These are phyloP conservation scores for Ypsolopha sequella DNA, from an alignment of 2,888 invertebrate genomes.

Conservation along the genomic window DNA sequence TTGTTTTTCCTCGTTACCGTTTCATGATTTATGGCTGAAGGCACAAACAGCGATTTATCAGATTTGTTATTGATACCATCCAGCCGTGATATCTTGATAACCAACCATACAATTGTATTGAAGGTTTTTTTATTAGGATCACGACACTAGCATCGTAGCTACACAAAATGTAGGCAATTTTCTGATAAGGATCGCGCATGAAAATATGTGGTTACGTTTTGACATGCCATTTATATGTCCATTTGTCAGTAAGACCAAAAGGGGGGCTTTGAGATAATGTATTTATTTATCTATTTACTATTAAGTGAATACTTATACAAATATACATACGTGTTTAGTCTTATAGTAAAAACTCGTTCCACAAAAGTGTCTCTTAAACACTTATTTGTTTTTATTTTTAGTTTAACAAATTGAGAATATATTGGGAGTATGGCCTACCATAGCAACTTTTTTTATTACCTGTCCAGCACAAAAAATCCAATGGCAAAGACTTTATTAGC, in stretches of 20 bases:
- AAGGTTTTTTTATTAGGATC: conserved; percentile 28
- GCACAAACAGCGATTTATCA: not conserved
- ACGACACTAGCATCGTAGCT: conserved; percentile 18
- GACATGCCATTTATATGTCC: conserved; percentile 61
- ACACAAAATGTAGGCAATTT: conserved; percentile 57
- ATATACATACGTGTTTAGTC: too few relatives aligned
- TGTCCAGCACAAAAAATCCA: too few relatives aligned
- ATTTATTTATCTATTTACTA: too few relatives aligned
- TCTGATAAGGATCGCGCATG: conserved; percentile 61
- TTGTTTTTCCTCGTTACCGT: not conserved
- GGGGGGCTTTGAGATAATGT: not conserved
- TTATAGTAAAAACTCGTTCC: too few relatives aligned
- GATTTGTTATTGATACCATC: not conserved
- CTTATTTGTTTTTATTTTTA: too few relatives aligned
- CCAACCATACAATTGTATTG: not conserved
- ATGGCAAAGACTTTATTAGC: too few relatives aligned
- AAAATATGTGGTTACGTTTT: conserved; percentile 44
- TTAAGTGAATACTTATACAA: too few relatives aligned
- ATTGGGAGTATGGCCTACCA: too few relatives aligned
- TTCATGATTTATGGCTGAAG: not conserved
- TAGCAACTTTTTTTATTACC: too few relatives aligned
- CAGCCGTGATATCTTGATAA: not conserved
- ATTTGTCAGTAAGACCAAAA: conserved; percentile 39
- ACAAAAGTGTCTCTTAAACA: too few relatives aligned
- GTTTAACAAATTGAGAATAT: too few relatives aligned